A percentile compares a stretch with the other conserved stretches of the same genome.
These are phyloP conservation scores for Philotrypesis tridentata DNA, from an alignment of 1,140 invertebrate species.

Conservation along the genomic window DNA sequence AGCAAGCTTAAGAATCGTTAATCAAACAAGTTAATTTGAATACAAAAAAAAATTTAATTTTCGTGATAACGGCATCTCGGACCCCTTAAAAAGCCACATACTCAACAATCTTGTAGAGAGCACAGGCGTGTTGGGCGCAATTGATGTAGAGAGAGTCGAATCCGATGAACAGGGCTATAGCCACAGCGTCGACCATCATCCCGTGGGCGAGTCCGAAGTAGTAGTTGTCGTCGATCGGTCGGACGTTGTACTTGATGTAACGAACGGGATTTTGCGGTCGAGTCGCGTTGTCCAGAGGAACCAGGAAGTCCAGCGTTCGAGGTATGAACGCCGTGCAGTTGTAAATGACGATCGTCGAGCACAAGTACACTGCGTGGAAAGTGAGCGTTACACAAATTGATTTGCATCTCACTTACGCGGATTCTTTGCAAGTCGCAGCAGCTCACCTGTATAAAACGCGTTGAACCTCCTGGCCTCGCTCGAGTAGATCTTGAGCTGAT, in stretches of 20 bases:
- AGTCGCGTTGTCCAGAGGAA: neutral
- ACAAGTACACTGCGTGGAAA: neutral
- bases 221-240: neutral
- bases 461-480: neutral
- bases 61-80: too few species aligned
- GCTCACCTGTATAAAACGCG: neutral
- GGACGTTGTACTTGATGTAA: neutral
- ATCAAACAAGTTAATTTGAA: too few species aligned
- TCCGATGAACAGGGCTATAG: neutral
- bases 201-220: neutral
- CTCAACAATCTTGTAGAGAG: too few species aligned
- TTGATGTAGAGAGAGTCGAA: neutral
- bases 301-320: neutral
- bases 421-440: too few species aligned
- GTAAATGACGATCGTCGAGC: neutral
- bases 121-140: conserved; percentile 18
- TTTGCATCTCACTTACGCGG: neutral
- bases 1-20: too few species aligned
- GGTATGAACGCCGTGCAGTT: neutral
- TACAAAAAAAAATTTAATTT: too few species aligned
- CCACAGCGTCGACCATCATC: neutral
- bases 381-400: neutral
- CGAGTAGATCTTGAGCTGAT: neutral
- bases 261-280: neutral
- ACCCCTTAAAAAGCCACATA: too few species aligned